phyloP scores from a whole-genome alignment of 2,797 vertebrate species.

The Varecia variegata region DNA sequence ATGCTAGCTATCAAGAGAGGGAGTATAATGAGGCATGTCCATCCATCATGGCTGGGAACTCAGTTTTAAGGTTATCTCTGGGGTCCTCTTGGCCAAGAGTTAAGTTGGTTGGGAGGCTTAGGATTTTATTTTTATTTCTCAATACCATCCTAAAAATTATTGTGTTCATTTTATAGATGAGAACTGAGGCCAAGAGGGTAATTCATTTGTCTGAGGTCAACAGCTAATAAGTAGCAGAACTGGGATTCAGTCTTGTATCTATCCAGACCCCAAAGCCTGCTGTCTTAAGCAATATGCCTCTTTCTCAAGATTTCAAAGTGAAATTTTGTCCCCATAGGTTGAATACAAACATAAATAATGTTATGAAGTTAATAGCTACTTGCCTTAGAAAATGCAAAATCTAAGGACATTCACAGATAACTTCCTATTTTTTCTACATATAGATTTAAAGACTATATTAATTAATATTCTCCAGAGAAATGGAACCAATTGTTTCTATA shows the following conservation, averaged over 20 bases:
- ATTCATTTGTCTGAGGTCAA: neutral
- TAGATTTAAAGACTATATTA: neutral
- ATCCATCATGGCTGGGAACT: neutral
- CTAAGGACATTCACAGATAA: neutral
- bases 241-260: neutral
- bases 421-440: neutral
- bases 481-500: neutral
- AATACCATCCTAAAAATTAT: neutral
- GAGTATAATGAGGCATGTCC: neutral
- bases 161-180: neutral
- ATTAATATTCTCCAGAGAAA: neutral
- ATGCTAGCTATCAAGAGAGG: neutral
- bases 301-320: neutral
- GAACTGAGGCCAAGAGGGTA: neutral
- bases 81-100: neutral
- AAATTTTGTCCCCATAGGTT: slow-evolving; percentile 31
- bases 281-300: neutral
- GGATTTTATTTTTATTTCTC: neutral
- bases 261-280: neutral
- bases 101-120: neutral
- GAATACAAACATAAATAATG: slow-evolving; percentile 41
- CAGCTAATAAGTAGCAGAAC: neutral
- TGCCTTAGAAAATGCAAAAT: neutral
- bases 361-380: neutral
- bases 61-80: neutral